Conservation (phyloP, 2,888 invertebrate species). For the Hedya salicella region DNA sequence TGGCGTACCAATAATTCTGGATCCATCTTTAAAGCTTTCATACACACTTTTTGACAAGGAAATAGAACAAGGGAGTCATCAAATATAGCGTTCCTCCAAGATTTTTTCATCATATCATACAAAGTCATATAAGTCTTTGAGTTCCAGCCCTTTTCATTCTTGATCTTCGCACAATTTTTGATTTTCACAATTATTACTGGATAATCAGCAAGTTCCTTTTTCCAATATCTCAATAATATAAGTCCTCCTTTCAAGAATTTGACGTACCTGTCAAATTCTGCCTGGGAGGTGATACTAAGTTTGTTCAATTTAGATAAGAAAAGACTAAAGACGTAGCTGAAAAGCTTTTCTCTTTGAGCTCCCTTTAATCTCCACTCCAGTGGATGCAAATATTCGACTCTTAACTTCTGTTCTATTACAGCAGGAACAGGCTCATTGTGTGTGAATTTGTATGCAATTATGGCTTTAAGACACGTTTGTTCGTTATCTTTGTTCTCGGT, state of each 20-base stretch:
- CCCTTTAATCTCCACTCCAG: constrained; percentile 54
- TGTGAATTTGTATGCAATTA: constrained; percentile 59
- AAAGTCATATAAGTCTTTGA: constrained; percentile 53
- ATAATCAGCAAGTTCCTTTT: constrained; percentile 59
- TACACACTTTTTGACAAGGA: constrained; percentile 58
- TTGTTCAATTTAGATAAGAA: constrained; percentile 46
- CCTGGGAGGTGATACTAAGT: constrained; percentile 45
- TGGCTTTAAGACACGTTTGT: constrained; percentile 57
- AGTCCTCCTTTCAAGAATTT: constrained; percentile 50
- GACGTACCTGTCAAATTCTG: constrained; percentile 50
- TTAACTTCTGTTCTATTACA: constrained; percentile 60
- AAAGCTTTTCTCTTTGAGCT: constrained; percentile 59
- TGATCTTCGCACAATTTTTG: constrained; percentile 56
- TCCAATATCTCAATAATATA: constrained; percentile 60
- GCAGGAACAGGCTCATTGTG: constrained; percentile 57
- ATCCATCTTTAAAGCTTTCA: constrained; percentile 71
- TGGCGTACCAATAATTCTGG: constrained; percentile 58
- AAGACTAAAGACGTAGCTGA: constrained; percentile 58
- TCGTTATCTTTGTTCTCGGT: constrained; percentile 57
- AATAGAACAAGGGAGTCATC: constrained; percentile 63
- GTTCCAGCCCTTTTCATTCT: constrained; percentile 57
- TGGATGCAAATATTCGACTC: constrained; percentile 54
- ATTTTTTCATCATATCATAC: constrained; percentile 66
- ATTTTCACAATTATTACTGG: constrained; percentile 60
- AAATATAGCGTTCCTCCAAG: constrained; percentile 67